Evolutionary conservation across 1,140 invertebrate species (phyloP).

Genomic region (Diploscapter pachys): DNA sequence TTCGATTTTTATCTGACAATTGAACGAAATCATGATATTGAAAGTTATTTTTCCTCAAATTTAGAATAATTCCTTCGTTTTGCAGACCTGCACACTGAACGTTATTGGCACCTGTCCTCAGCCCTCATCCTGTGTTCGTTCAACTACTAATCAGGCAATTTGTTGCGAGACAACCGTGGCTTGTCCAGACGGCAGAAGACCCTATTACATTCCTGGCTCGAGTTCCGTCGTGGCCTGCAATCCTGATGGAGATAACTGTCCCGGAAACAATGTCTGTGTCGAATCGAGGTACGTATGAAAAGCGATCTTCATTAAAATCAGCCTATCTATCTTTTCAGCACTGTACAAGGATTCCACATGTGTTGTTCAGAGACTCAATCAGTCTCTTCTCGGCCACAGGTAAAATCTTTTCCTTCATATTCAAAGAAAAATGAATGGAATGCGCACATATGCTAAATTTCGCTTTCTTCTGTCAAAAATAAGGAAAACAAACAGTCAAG

Average conservation of each 20-base stretch:
- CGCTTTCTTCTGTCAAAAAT: no score
- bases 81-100: slow-evolving; percentile 32
- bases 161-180: slow-evolving; percentile 50
- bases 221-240: slow-evolving; percentile 57
- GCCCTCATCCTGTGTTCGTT: slow-evolving; percentile 52
- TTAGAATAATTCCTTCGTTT: no score
- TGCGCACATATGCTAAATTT: background rate
- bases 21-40: no score
- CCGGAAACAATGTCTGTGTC: slow-evolving; percentile 31
- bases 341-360: slow-evolving; percentile 51
- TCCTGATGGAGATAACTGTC: slow-evolving; percentile 41
- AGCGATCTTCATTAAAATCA: background rate
- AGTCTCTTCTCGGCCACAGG: slow-evolving; percentile 17
- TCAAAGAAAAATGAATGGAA: slow-evolving; percentile 1
- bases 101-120: slow-evolving; percentile 26
- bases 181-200: slow-evolving; percentile 46
- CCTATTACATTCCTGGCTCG: slow-evolving; percentile 55
- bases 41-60: no score
- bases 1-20: no score
- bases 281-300: slow-evolving; percentile 9
- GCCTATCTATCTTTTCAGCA: background rate
- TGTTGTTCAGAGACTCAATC: slow-evolving; percentile 45
- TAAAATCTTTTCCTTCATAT: slow-evolving; percentile 10
- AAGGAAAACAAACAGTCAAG: no score
- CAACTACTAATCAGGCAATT: slow-evolving; percentile 44